Conservation (phyloP, 2,888 invertebrate species). For the Idaea dimidiata region DNA sequence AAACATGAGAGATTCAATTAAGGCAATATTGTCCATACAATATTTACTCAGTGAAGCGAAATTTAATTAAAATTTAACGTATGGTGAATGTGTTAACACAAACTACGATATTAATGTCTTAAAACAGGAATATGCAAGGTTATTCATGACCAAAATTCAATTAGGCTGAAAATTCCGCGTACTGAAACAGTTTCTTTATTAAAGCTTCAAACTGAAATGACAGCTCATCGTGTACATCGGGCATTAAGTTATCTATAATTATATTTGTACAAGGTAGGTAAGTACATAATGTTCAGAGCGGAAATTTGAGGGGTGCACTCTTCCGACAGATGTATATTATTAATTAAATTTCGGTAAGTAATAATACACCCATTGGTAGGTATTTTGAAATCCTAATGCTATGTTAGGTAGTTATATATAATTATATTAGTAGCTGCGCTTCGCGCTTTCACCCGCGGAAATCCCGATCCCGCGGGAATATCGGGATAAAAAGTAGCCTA, state of each 20-base stretch:
- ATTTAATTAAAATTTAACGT: neutral
- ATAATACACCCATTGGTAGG: constrained; percentile 10
- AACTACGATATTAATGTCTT: neutral
- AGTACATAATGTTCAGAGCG: constrained; percentile 31
- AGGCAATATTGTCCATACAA: neutral
- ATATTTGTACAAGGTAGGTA: constrained; percentile 20
- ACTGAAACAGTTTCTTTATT: constrained; percentile 2
- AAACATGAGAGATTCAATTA: neutral
- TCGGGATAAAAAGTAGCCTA: no score
- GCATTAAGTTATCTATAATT: constrained; percentile 13
- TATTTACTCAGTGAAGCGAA: neutral
- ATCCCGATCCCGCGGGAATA: no score
- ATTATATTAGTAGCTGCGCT: no score
- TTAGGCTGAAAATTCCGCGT: neutral
- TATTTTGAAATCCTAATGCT: neutral
- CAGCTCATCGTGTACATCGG: constrained; percentile 12
- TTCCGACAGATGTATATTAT: constrained; percentile 42
- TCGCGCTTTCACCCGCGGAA: no score
- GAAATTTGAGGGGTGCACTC: constrained; percentile 47
- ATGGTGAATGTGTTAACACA: neutral
- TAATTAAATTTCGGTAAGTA: constrained; percentile 47
- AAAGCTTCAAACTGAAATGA: constrained; percentile 7
- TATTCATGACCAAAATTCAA: neutral
- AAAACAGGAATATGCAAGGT: neutral
- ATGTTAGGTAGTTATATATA: neutral